These are phyloP conservation scores for Xiphias gladius DNA, from an alignment of 2,113 vertebrate species.

Conservation along the genomic window DNA sequence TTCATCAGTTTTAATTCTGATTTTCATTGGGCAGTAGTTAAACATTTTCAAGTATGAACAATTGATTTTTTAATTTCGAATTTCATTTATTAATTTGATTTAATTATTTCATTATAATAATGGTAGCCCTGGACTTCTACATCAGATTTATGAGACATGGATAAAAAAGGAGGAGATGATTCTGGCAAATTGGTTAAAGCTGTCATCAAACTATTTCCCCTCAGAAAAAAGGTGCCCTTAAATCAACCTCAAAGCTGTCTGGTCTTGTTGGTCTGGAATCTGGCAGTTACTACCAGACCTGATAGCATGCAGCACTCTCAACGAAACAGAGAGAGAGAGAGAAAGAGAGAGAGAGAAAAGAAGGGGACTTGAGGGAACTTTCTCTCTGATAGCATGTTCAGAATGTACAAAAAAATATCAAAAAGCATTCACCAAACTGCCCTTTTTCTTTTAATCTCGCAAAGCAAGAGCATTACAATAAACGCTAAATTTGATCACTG, in stretches of 20 bases:
- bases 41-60: background rate
- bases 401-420: slow-evolving; percentile 78
- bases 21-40: background rate
- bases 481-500: slow-evolving; percentile 88
- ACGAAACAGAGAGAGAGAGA: background rate
- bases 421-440: slow-evolving; percentile 68
- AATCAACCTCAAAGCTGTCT: slow-evolving; percentile 69
- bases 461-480: slow-evolving; percentile 88
- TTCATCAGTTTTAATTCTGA: background rate
- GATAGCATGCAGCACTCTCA: slow-evolving; percentile 49
- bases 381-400: slow-evolving; percentile 63
- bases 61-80: background rate
- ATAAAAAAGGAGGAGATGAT: slow-evolving; percentile 30
- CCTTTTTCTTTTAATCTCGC: slow-evolving; percentile 86
- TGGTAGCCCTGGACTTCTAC: background rate
- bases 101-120: background rate
- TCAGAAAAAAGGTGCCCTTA: slow-evolving; percentile 66
- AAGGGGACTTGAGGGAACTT: slow-evolving; percentile 37
- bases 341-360: background rate
- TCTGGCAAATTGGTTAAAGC: slow-evolving; percentile 61
- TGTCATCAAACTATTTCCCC: slow-evolving; percentile 65
- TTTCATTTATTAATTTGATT: background rate
- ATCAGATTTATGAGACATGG: background rate
- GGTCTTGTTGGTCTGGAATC: slow-evolving; percentile 79
- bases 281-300: slow-evolving; percentile 60